These are phyloP conservation scores for Rafetus swinhoei DNA, from an alignment of 2,113 vertebrate genomes.

Conservation along the genomic window DNA sequence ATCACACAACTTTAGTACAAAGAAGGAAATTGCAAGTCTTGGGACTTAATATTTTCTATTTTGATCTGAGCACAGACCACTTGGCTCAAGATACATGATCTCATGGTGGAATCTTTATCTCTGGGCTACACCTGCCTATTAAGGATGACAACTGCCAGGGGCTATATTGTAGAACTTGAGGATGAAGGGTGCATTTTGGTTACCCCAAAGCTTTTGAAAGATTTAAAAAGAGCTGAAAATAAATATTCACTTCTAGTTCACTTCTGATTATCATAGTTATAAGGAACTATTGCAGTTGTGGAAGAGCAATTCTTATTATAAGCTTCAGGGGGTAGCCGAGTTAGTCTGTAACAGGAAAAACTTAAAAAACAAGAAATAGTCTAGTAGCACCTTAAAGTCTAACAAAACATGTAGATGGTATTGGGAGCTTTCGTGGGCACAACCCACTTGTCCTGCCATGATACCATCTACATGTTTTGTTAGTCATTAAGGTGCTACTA, in stretches of 20 bases:
- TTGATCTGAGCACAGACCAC: not conserved
- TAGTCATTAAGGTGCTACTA: too few species aligned
- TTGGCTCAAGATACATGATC: not conserved
- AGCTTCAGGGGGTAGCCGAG: too few species aligned
- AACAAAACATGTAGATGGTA: too few species aligned
- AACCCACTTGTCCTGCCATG: too few species aligned
- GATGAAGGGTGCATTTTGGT: not conserved
- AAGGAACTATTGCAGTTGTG: conserved; percentile 22
- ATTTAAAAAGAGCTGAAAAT: not conserved
- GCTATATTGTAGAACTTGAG: not conserved
- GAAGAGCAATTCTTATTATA: not conserved
- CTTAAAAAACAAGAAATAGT: too few species aligned
- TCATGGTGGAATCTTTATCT: not conserved
- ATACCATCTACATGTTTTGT: too few species aligned
- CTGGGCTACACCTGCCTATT: not conserved
- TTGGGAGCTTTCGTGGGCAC: too few species aligned
- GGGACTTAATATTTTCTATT: not conserved
- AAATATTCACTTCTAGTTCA: conserved; percentile 21
- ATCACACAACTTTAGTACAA: not conserved
- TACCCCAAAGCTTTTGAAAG: not conserved
- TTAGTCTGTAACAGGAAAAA: too few species aligned
- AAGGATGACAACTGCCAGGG: not conserved
- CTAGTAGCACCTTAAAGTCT: too few species aligned
- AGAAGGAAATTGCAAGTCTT: not conserved
- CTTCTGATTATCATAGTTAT: not conserved